These are phyloP conservation scores for Ashinkailepas kermadecensis DNA, from an alignment of 2,888 invertebrate species.

Conservation along the genomic window DNA sequence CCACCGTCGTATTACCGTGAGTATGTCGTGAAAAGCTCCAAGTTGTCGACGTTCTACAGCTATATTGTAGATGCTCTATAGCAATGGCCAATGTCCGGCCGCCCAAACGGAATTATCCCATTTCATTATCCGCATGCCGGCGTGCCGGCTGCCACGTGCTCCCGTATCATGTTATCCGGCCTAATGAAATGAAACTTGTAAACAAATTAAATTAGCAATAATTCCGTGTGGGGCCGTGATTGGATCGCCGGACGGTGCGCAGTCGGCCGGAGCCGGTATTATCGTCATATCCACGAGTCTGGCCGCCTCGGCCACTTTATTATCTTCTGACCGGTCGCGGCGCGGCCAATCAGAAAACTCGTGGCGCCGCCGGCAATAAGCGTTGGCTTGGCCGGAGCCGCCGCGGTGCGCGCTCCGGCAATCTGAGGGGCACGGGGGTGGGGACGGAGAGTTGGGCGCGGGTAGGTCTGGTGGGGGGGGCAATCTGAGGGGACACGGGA, in stretches of 20 bases:
- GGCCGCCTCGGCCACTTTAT: neutral
- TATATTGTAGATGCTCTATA: too few relatives aligned
- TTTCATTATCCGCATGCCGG: neutral
- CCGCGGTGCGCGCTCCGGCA: neutral
- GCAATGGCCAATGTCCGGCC: too few relatives aligned
- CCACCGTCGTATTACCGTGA: too few relatives aligned
- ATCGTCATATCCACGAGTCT: neutral
- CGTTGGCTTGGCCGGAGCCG: neutral
- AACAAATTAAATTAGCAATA: conserved; percentile 17
- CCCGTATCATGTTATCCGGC: conserved; percentile 1
- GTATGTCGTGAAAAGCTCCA: too few relatives aligned
- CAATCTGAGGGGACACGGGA: too few relatives aligned
- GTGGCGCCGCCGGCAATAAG: neutral
- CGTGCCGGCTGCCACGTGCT: neutral
- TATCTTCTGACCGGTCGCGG: neutral
- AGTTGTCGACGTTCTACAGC: too few relatives aligned
- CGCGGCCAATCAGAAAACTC: conserved; percentile 5
- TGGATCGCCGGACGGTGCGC: neutral
- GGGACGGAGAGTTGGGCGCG: too few relatives aligned
- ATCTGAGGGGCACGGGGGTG: too few relatives aligned
- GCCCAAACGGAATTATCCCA: neutral
- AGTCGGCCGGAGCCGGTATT: neutral
- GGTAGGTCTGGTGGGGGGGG: too few relatives aligned
- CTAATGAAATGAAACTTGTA: conserved; percentile 23
- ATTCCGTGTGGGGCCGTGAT: conserved; percentile 1